phyloP scores from a whole-genome alignment of 2,888 invertebrate species.

The Polymixis lichenea region DNA sequence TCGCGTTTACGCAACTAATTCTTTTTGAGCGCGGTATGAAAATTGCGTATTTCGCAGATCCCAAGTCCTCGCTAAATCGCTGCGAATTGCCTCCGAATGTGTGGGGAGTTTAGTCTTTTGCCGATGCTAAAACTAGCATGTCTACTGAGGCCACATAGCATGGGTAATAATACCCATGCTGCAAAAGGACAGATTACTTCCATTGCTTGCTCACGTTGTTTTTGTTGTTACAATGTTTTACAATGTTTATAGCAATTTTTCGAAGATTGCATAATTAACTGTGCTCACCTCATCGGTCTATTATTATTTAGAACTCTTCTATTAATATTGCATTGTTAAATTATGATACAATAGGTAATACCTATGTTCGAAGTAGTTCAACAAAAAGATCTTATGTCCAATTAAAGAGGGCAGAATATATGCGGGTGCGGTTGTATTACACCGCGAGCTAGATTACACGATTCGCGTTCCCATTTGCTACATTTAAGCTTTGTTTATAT shows the following conservation, averaged over 20 bases:
- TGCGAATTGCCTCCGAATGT: neutral
- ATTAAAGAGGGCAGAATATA: slow-evolving; percentile 3
- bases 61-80: neutral
- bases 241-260: neutral
- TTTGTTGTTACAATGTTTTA: neutral
- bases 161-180: neutral
- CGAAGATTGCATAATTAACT: neutral
- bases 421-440: slow-evolving; percentile 31
- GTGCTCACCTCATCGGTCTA: neutral
- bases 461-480: slow-evolving; percentile 25
- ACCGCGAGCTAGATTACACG: slow-evolving; percentile 46
- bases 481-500: slow-evolving; percentile 3
- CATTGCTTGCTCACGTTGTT: neutral
- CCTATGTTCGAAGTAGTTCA: slow-evolving; percentile 18
- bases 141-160: neutral
- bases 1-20: neutral
- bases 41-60: neutral
- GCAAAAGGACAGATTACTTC: neutral
- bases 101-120: neutral
- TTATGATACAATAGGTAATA: neutral
- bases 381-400: slow-evolving; percentile 22
- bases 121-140: neutral
- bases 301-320: neutral
- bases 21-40: neutral
- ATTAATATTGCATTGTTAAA: neutral